Evolutionary conservation across 2,113 vertebrate species (phyloP), one percentile per base, ranked within the genome.

Genomic region (Scatophagus argus): DNA sequence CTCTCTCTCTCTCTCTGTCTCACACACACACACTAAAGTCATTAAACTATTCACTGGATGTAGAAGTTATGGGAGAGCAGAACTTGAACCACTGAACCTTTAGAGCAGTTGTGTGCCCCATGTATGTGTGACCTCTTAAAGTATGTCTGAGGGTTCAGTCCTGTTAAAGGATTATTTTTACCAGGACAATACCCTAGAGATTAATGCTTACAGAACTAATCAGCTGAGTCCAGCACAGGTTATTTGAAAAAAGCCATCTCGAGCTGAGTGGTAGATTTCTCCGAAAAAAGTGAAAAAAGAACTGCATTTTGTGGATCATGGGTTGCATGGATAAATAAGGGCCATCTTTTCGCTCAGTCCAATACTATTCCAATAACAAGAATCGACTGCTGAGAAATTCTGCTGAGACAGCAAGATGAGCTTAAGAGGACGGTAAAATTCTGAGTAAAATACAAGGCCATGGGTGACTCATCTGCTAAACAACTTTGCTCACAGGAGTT

Each of bases 361-460:
- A 8, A 41, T 32, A 27, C 12, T 25, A 29, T 51, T 51, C 4
- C 14, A 43, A 58, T 34, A 49, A 27, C 12, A 65, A 60, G 8
- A 66, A 39, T n/a, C 19, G 27, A 62, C 5, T 62, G n/a, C 23
- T 44, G 17, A 77, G 31, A 55, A 65, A 64, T 58, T 66, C 6
- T 44, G 17, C 52, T 44, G 60, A 66, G 77, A 65, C 23, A 52
- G 51, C 71, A 43, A 23, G 16, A 21, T 64, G 34, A 44, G 29
- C 46, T 51, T 25, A 17, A 59, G 44, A 39, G 36, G 68, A 79
- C 2, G 38, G 49, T 51, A 3, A 55, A 10, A 56, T 44, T 38
- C 2, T 14, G 41, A 68, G 63, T 56, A 67, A 75, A 76, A 79
- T 17, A 25, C 51, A 34, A 76, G 66, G 29, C 32, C 27, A 55